Evolutionary conservation across 2,888 invertebrate genomes (phyloP).

Genomic region (Yponomeuta evonymella): DNA sequence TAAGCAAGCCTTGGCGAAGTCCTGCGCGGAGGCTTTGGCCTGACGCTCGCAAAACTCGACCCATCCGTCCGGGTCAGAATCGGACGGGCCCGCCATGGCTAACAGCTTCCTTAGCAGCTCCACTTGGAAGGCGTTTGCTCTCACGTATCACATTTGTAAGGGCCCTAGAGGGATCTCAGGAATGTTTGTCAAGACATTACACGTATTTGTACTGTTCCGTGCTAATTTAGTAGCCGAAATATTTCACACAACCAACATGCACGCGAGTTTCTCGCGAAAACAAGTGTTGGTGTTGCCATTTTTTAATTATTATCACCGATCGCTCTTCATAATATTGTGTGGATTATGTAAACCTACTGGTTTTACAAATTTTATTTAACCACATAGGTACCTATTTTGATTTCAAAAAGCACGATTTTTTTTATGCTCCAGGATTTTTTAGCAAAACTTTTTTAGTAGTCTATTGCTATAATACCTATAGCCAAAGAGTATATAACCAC

Average conservation of each 20-base stretch:
- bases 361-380: no score
- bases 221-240: constrained; percentile 61
- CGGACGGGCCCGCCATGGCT: constrained; percentile 75
- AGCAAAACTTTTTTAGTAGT: no score
- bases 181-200: constrained; percentile 29
- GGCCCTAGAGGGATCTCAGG: constrained; percentile 27
- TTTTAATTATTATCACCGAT: not conserved
- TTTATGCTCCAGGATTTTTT: no score
- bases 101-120: constrained; percentile 70
- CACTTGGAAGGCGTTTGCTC: constrained; percentile 56
- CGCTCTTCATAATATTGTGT: no score
- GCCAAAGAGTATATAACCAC: no score
- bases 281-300: constrained; percentile 53
- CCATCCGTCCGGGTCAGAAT: constrained; percentile 82
- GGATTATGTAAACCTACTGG: no score
- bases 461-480: no score
- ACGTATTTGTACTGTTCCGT: constrained; percentile 37
- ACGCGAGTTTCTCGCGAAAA: constrained; percentile 61
- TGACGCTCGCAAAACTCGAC: constrained; percentile 92
- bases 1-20: constrained; percentile 91
- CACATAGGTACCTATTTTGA: no score
- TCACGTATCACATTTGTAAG: constrained; percentile 35
- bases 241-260: constrained; percentile 41
- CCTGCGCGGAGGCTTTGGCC: constrained; percentile 88
- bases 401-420: no score